Evolutionary conservation across 2,113 vertebrate genomes (phyloP).

Genomic region (Pygoscelis antarcticus): DNA sequence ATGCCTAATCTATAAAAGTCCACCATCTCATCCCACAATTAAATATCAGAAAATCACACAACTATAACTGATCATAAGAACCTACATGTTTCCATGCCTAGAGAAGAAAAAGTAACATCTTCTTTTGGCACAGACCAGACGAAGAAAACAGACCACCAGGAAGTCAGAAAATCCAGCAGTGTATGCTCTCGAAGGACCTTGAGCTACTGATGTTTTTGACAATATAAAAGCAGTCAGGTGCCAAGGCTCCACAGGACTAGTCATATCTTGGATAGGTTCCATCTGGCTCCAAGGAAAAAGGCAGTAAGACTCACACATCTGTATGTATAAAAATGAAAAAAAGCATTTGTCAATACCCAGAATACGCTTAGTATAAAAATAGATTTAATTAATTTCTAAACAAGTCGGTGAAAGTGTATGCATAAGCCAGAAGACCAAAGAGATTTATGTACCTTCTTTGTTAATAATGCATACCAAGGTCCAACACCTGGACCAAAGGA

Average conservation of each 20-base stretch:
- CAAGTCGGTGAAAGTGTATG: neutral
- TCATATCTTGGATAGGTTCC: neutral
- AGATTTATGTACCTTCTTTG: neutral
- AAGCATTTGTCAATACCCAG: neutral
- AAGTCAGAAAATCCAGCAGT: neutral
- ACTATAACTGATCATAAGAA: neutral
- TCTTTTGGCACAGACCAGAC: neutral
- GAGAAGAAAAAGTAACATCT: neutral
- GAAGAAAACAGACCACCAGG: neutral
- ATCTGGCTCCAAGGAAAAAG: conserved; percentile 10
- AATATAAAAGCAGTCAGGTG: conserved; percentile 4
- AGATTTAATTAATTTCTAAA: neutral
- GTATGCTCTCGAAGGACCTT: neutral
- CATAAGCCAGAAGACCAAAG: neutral
- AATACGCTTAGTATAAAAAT: neutral
- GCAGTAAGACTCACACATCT: neutral
- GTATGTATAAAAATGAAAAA: neutral
- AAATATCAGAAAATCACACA: neutral
- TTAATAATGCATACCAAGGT: neutral
- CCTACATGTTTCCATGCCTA: neutral
- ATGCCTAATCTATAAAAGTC: neutral
- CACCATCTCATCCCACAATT: neutral
- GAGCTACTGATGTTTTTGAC: conserved; percentile 29
- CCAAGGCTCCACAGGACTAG: neutral
- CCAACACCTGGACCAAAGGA: neutral